Evolutionary conservation across 1,140 invertebrate species (phyloP), one percentile per base, ranked within the genome.

Genomic region (Schlechtendalia chinensis): DNA sequence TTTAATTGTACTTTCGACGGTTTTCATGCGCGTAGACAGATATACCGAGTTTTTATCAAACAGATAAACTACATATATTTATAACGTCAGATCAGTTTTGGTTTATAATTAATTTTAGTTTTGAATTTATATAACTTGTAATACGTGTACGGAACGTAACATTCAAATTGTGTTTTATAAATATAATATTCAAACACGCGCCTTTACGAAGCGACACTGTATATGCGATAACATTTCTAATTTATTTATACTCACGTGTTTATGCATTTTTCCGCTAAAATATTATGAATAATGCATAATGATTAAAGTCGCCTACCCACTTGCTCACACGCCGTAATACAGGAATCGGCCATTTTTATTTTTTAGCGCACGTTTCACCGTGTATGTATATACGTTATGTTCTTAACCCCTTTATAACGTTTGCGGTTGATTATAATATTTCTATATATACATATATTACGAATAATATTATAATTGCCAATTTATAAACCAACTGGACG

Each of bases 271-370:
- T 69, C 22, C 65, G 65, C 65, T 16, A 69, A 69, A 69, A 69
- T 24, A 56, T 22, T n/a, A 69, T 69, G 65, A 69, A 69, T 69
- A 69, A 69, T 69, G 65, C 65, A 47, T 69, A 47, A 47, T 24
- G 24, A 69, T 69, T 69, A 47, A 24, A 39, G 65, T 69, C 65
- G 16, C 39, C 39, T 24, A 47, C 61, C 61, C 61, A 39, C 29
- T 63, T 50, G 65, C 39, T 47, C 12, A 16, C 39, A 47, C 65
- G 65, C 65, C 39, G 65, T 69, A 5, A 32, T n/a, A 24, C 14
- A 24, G 5, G 14, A 69, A 39, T 47, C 65, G 22, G 65, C 65
- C 65, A 69, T 69, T 69, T 69, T 69, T 69, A 14, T 69, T 47
- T 45, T 45, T 47, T 24, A 47, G 12, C 65, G 22, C n/a, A 17